phyloP scores from a whole-genome alignment of 2,113 vertebrate genomes.

The Urocynchramus pylzowi region DNA sequence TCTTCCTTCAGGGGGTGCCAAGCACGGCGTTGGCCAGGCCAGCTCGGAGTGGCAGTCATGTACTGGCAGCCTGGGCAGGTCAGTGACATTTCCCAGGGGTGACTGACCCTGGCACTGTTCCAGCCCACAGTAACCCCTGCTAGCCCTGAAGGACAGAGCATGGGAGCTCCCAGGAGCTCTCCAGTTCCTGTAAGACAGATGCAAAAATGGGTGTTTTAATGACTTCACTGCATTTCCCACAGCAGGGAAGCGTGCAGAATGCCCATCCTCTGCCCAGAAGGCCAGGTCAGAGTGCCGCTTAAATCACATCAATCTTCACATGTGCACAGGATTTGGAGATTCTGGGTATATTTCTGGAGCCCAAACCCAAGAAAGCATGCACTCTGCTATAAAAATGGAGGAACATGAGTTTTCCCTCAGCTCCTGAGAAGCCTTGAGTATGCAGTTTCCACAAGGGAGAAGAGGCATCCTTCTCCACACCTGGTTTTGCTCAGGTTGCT shows the following conservation, averaged over 20 bases:
- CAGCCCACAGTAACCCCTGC: conserved; percentile 18
- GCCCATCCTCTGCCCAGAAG: background rate
- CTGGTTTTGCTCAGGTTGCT: background rate
- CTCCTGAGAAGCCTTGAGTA: background rate
- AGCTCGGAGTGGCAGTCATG: background rate
- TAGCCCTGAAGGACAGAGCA: background rate
- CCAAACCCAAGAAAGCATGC: rapidly evolving
- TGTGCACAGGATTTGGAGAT: background rate
- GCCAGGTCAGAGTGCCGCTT: background rate
- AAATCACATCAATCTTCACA: background rate
- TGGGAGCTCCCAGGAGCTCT: background rate
- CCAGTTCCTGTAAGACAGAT: background rate
- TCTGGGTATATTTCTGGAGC: background rate
- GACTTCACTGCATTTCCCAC: background rate
- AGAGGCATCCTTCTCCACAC: background rate
- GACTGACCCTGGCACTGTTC: background rate
- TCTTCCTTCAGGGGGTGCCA: background rate
- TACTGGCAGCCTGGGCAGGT: background rate
- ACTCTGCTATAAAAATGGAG: background rate
- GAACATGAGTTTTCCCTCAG: background rate
- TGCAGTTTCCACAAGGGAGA: background rate
- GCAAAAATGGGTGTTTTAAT: background rate
- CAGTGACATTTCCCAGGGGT: conserved; percentile 19
- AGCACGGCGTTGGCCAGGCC: background rate
- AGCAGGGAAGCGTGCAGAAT: background rate